Percentiles rank a stretch among this genome's conserved stretches.
These are phyloP conservation scores for Malurus cyaneus DNA, from an alignment of 2,113 vertebrate species.

Conservation along the genomic window DNA sequence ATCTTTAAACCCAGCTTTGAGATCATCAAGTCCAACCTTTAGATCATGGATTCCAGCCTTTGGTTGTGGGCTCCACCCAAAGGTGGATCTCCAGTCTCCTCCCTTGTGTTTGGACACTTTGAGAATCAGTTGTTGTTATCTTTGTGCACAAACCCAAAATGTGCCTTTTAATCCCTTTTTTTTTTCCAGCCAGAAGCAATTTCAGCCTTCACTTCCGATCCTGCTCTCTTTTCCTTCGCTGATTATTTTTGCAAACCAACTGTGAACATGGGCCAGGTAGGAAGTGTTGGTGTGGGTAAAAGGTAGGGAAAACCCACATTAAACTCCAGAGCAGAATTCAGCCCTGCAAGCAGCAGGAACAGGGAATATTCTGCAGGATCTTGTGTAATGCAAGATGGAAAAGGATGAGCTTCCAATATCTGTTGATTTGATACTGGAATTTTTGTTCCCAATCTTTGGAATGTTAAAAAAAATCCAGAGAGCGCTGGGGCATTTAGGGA, in stretches of 20 bases:
- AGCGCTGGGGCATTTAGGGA: neutral
- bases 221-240: constrained; percentile 91
- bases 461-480: neutral
- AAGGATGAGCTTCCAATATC: neutral
- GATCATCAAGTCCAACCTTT: neutral
- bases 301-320: neutral
- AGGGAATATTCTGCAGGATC: neutral
- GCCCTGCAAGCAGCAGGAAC: neutral
- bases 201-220: constrained; percentile 93
- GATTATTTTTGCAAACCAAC: constrained; percentile 93
- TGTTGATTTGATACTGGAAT: neutral
- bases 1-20: neutral
- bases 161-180: neutral
- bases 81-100: neutral
- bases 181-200: constrained; percentile 88
- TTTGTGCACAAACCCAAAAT: neutral
- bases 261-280: constrained; percentile 83
- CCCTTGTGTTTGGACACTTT: neutral
- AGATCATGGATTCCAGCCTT: neutral
- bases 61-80: neutral
- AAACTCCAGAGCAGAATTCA: neutral
- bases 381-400: neutral
- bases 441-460: neutral
- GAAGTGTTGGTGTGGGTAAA: neutral
- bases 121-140: neutral